Evolutionary conservation across 2,113 vertebrate genomes (phyloP).

Genomic region (Grus americana): DNA sequence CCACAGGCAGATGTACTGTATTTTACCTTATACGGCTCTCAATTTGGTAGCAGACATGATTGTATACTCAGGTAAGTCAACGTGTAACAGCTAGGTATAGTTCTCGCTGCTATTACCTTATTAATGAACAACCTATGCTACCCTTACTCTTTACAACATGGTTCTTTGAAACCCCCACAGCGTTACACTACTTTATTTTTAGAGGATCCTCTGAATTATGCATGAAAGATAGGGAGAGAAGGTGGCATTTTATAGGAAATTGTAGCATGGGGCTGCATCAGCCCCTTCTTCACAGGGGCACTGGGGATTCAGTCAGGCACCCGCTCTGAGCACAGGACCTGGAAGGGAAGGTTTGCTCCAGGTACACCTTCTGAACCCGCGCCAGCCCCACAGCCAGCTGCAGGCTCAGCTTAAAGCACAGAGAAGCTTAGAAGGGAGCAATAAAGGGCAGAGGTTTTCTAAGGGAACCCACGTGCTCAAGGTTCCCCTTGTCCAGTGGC

Average conservation of each 20-base stretch:
- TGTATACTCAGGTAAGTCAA: not conserved
- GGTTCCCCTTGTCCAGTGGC: not conserved
- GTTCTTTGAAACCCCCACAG: not conserved
- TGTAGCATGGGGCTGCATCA: not conserved
- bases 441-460: not conserved
- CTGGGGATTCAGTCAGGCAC: not conserved
- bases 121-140: not conserved
- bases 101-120: not conserved
- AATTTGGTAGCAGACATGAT: not conserved
- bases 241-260: not conserved
- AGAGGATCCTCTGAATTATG: constrained; percentile 57
- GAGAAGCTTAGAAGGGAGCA: not conserved
- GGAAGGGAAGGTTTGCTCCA: not conserved
- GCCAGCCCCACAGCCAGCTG: not conserved
- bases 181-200: not conserved
- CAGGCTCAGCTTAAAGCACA: not conserved
- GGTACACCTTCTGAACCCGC: not conserved
- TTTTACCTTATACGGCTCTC: not conserved
- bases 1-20: not conserved
- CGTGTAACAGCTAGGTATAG: not conserved
- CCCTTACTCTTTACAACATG: accelerated
- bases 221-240: constrained; percentile 1
- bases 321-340: not conserved
- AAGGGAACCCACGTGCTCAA: not conserved
- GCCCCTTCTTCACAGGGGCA: not conserved